These are phyloP conservation scores for Temnothorax nylanderi DNA, from an alignment of 1,140 invertebrate genomes.

Conservation along the genomic window DNA sequence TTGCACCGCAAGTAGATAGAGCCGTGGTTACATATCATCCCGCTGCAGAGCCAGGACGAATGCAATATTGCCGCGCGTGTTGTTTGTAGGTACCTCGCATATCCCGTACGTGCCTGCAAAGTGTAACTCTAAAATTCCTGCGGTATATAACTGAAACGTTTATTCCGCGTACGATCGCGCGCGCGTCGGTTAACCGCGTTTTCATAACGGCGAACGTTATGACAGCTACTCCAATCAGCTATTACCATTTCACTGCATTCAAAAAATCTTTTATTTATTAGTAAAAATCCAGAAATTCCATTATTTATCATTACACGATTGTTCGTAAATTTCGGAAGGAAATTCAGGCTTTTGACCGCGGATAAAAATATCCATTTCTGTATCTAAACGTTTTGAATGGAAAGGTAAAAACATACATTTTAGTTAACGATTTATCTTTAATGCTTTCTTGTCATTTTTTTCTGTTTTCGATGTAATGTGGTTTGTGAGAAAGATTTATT, in stretches of 20 bases:
- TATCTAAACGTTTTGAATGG: not conserved
- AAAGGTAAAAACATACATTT: not conserved
- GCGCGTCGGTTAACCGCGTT: conserved; percentile 31
- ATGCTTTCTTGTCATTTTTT: not conserved
- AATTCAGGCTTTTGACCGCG: not conserved
- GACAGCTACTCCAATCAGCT: conserved; percentile 23
- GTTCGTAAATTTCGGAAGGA: not conserved
- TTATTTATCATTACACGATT: not conserved
- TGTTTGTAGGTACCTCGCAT: conserved; percentile 39
- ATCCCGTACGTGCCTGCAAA: conserved; percentile 36
- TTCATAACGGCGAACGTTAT: conserved; percentile 39
- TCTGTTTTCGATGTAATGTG: not conserved
- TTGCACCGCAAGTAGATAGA: conserved; percentile 55
- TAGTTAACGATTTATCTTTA: not conserved
- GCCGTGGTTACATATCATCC: conserved; percentile 46
- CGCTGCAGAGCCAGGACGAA: conserved; percentile 2
- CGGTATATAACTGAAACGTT: conserved; percentile 45
- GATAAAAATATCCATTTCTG: not conserved
- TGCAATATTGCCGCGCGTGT: conserved; percentile 40
- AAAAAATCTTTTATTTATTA: not conserved
- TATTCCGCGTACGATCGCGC: conserved; percentile 30
- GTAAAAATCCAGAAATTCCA: not conserved
- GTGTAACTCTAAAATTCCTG: conserved; percentile 58
- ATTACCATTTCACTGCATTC: not conserved
- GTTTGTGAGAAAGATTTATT: conserved; percentile 18